Base-by-base conservation (phyloP, 2,113 vertebrate genomes). In the Oryzias woworae region DNA sequence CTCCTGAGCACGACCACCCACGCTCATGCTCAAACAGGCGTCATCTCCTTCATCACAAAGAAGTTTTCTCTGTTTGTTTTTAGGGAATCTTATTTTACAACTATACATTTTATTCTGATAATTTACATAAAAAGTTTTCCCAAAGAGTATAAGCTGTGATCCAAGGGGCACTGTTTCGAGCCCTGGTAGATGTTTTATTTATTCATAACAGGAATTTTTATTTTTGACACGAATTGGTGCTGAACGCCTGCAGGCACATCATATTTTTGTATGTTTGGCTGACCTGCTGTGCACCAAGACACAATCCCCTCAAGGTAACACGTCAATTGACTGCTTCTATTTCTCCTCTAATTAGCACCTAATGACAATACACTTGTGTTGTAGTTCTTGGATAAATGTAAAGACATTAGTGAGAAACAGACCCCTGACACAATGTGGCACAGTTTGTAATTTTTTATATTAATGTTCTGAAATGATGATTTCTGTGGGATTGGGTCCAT, bases 121-220 rank as follows among this genome's bases (percentile, higher is more conserved):
- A 50, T 61, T 41, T 36, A 23, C 17, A 43, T 26, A 4, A 43
- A 31, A 31, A 28, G 2, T 48, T 59, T 64, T 28, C 23, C 28
- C 8, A 61, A 51, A 56, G 65, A 60, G n/a, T 46, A 43, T 8
- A 31, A 48, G 24, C 36, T 50, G 41, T 67, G 77, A 67, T 53
- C 60, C 3, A 22, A 20, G 49, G 22, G 5, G 53, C 44, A 54
- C 36, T 3, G 24, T 4, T 50, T 57, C 20, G 1, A 75, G n/a
- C 26, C 17, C 44, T 23, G 45, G 63, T 51, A 73, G 66, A 61
- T 54, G 45, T 16, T 57, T 70, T 55, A 55, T 7, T 62, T 16
- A 22, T 66, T 22, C 22, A 31, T 44, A 61, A 20, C 36, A 46
- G 4, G 24, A 17, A 69, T 41, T 2, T 0, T 44, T 48, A n/a